phyloP scores from a whole-genome alignment of 2,797 vertebrate species.

The Dermochelys coriacea region DNA sequence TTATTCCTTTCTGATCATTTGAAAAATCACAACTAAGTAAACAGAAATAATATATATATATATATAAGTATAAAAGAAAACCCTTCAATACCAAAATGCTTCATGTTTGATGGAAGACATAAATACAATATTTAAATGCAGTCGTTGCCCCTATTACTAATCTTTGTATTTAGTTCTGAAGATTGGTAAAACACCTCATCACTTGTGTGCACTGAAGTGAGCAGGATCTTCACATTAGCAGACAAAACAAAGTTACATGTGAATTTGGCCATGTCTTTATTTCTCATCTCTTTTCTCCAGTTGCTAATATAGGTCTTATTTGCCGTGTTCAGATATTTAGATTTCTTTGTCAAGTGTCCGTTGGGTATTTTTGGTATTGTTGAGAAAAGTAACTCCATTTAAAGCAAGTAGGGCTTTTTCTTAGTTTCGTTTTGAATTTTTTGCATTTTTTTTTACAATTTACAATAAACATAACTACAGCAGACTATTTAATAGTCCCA shows the following conservation, averaged over 20 bases:
- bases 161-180: constrained; percentile 65
- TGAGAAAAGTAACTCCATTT: constrained; percentile 2
- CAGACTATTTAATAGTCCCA: constrained; percentile 49
- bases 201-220: constrained; percentile 56
- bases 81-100: not conserved
- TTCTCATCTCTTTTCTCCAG: constrained; percentile 63
- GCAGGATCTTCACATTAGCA: constrained; percentile 68
- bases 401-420: constrained; percentile 9
- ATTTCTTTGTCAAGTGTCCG: constrained; percentile 62
- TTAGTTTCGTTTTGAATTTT: constrained; percentile 23
- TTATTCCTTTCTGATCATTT: not conserved
- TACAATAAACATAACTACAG: constrained; percentile 52
- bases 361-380: constrained; percentile 32
- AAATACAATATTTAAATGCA: constrained; percentile 31
- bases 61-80: rapidly evolving
- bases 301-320: constrained; percentile 66
- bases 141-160: constrained; percentile 45
- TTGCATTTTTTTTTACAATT: constrained; percentile 41
- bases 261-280: constrained; percentile 74
- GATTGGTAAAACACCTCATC: constrained; percentile 55
- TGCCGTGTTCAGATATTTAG: constrained; percentile 66
- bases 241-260: constrained; percentile 73
- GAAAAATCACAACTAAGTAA: not conserved
- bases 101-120: constrained; percentile 41
- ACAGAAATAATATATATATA: not conserved